Evolutionary conservation across 1,140 invertebrate species (phyloP).

Genomic region (Procambarus clarkii): DNA sequence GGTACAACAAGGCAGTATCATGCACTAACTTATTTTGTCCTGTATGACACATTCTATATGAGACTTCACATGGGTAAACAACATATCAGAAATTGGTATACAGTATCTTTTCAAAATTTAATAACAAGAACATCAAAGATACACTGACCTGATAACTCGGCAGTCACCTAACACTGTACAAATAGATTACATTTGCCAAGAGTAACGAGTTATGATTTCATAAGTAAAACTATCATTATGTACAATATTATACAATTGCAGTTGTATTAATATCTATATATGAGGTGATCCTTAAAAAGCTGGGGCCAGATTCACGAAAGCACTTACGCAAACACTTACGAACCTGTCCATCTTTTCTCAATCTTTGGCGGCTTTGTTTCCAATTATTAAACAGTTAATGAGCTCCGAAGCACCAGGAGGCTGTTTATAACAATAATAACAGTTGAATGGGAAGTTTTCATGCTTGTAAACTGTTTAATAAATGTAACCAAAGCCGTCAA

Average conservation of each 20-base stretch:
- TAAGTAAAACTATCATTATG: conserved; percentile 56
- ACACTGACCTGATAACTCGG: conserved; percentile 31
- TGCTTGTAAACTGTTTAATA: too few relatives aligned
- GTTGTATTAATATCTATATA: conserved; percentile 48
- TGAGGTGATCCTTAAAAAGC: conserved; percentile 63
- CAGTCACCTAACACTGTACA: conserved; percentile 66
- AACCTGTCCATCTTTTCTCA: too few relatives aligned
- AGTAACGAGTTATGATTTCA: conserved; percentile 56
- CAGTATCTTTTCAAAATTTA: conserved; percentile 29
- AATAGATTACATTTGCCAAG: conserved; percentile 59
- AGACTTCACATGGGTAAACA: conserved; percentile 32
- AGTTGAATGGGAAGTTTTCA: too few relatives aligned
- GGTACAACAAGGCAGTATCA: conserved; percentile 27
- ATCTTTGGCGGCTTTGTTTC: too few relatives aligned
- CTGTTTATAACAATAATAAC: too few relatives aligned
- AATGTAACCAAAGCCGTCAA: too few relatives aligned
- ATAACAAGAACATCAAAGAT: conserved; percentile 66
- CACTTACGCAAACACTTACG: too few relatives aligned
- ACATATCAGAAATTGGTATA: conserved; percentile 34
- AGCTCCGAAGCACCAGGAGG: too few relatives aligned
- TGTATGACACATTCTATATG: not conserved
- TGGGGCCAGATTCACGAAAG: too few relatives aligned
- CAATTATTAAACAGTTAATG: too few relatives aligned
- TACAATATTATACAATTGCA: conserved; percentile 63
- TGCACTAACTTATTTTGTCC: conserved; percentile 8